Conservation (phyloP, 2,888 invertebrate genomes). For the Drosophila barbarae region DNA sequence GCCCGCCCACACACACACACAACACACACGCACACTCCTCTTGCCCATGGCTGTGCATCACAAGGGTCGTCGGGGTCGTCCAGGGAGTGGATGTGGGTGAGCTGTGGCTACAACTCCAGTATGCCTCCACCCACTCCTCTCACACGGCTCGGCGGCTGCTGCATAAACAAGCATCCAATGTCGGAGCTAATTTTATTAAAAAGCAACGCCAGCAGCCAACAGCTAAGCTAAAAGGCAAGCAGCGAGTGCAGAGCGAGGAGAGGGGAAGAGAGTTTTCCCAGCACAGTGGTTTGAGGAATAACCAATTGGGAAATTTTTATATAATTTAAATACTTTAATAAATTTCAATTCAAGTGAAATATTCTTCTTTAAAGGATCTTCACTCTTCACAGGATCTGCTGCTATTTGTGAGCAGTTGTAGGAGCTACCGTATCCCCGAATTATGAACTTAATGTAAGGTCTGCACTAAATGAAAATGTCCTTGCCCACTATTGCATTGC, state of each 20-base stretch:
- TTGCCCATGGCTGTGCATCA: conserved; percentile 43
- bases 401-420: not conserved
- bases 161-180: conserved; percentile 71
- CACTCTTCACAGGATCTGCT: not conserved
- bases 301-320: not conserved
- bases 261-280: not conserved
- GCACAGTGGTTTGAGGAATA: conserved; percentile 22
- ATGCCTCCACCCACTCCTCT: conserved; percentile 1
- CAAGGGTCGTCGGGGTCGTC: conserved; percentile 47
- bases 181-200: conserved; percentile 69
- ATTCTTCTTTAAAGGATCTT: not conserved
- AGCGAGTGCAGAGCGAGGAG: not conserved
- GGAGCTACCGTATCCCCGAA: too few relatives aligned
- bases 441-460: too few relatives aligned
- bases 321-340: not conserved
- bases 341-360: not conserved
- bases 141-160: conserved; percentile 40
- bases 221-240: conserved; percentile 49
- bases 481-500: not conserved
- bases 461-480: not conserved
- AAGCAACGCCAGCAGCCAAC: conserved; percentile 54
- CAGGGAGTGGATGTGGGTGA: conserved; percentile 5
- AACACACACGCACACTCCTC: conserved; percentile 29
- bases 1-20: conserved; percentile 5
- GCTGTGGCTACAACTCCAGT: conserved; percentile 9